A percentile compares a stretch with the other conserved stretches of the same genome.
Evolutionary conservation across 2,888 invertebrate species (phyloP).

Genomic region (Allygus modestus): DNA sequence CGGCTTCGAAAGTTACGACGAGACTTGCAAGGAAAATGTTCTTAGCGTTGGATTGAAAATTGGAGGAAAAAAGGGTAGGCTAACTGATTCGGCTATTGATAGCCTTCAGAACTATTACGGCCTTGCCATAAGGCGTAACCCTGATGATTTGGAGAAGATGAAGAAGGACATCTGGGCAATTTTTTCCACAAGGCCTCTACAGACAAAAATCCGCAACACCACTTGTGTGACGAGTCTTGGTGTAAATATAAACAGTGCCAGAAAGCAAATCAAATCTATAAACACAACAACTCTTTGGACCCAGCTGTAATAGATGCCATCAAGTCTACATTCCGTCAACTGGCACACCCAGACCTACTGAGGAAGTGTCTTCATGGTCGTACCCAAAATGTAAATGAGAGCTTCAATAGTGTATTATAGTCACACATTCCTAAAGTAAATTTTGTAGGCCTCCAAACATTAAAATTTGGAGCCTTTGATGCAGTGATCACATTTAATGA

Average conservation of each 20-base stretch:
- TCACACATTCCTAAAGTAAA: constrained; percentile 22
- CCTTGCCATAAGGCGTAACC: constrained; percentile 68
- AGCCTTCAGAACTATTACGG: constrained; percentile 69
- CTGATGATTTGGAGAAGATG: constrained; percentile 67
- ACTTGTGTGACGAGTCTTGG: constrained; percentile 69
- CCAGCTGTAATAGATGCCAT: constrained; percentile 26
- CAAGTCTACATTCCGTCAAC: neutral
- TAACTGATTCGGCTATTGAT: constrained; percentile 68
- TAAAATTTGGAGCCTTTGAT: constrained; percentile 31
- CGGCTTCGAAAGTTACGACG: constrained; percentile 38
- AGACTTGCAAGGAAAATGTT: constrained; percentile 3
- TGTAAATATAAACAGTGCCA: constrained; percentile 67
- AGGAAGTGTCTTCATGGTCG: constrained; percentile 11
- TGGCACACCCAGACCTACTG: constrained; percentile 17
- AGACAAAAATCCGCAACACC: constrained; percentile 68
- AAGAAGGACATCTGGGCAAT: constrained; percentile 59
- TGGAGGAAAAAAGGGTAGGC: constrained; percentile 51
- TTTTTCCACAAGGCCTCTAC: constrained; percentile 69
- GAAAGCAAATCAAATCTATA: neutral
- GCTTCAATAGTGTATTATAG: constrained; percentile 19
- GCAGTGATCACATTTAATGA: constrained; percentile 34
- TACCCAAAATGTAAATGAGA: constrained; percentile 34
- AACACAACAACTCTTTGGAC: neutral
- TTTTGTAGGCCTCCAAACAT: constrained; percentile 13
- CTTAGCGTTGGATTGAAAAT: constrained; percentile 20